Base-by-base conservation (phyloP, 2,797 vertebrate species). In the Chelon labrosus region DNA sequence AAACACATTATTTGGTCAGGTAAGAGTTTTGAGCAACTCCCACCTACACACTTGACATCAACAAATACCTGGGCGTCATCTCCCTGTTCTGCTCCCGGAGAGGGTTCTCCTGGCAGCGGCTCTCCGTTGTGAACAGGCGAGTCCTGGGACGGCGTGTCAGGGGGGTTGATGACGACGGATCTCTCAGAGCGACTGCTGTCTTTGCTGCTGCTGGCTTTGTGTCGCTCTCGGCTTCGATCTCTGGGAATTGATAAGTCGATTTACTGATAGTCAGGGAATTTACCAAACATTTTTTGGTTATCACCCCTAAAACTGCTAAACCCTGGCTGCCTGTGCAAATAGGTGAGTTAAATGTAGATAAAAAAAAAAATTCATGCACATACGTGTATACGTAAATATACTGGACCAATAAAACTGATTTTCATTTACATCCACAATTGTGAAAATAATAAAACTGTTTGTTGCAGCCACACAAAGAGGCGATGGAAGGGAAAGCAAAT, bases 161-260 rank as follows among this genome's bases (percentile, higher is more conserved):
- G 96, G 0, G 96, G 93, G 75, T 97, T 96, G 80, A 97, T 97
- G 42, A 96, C 94, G 62, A 97, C 96, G 0, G 97, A 97, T 62
- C 96, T 95, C 92, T 97, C 97, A 0, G 96, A 96, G 25, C 95
- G 95, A 64, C 92, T 95, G 83, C 93, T 92, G 88, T 97, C 97
- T 90, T 97, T 97, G 85, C 91, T 96, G 72, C 95, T 93, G 0
- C 95, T 93, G 0, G 94, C 94, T 91, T 97, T 97, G 88, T 97
- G 96, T 39, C 96, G 94, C 78, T 98, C 96, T 27, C 95, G 94
- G 56, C 93, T 96, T 88, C 95, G 96, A 84, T 96, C 93, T 50
- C 95, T 95, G 79, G n/a, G 16, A 44, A 44, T 16, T 17, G 11
- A 14, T 16, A 44, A 7, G 41, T 42, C 7, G 41, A 14, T 42